Evolutionary conservation across 2,113 vertebrate genomes (phyloP).

Genomic region (Mirounga angustirostris): DNA sequence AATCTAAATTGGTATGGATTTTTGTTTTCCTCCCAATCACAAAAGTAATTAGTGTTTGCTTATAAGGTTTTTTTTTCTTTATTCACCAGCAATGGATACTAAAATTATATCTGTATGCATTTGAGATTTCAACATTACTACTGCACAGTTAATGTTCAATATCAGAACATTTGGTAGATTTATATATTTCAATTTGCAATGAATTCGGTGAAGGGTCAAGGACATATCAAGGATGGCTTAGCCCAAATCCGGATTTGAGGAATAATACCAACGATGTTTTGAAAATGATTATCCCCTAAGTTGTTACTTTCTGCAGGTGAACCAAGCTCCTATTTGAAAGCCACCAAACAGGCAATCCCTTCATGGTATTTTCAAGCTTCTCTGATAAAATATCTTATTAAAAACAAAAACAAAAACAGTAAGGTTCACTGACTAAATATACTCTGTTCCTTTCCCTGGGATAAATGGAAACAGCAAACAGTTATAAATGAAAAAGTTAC

Average conservation of each 20-base stretch:
- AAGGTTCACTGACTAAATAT: background rate
- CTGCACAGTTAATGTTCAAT: background rate
- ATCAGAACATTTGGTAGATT: background rate
- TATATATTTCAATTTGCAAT: background rate
- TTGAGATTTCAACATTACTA: background rate
- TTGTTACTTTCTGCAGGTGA: background rate
- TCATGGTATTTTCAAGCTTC: background rate
- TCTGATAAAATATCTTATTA: background rate
- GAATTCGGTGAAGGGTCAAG: slow-evolving; percentile 48
- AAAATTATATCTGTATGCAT: slow-evolving; percentile 48
- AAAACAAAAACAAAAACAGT: background rate
- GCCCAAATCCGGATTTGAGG: background rate
- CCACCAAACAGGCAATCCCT: background rate
- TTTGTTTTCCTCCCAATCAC: slow-evolving; percentile 67
- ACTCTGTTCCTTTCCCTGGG: background rate
- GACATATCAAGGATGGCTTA: background rate
- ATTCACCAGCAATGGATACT: slow-evolving; percentile 13
- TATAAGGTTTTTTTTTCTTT: slow-evolving; percentile 65
- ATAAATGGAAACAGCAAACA: background rate
- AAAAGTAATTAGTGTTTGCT: slow-evolving; percentile 80
- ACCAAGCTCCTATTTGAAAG: background rate
- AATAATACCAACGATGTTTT: background rate
- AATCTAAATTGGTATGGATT: slow-evolving; percentile 79
- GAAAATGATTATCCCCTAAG: background rate
- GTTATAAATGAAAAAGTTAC: background rate